Evolutionary conservation across 2,888 invertebrate species (phyloP).

Genomic region (Sinodicranocentrus sp.): DNA sequence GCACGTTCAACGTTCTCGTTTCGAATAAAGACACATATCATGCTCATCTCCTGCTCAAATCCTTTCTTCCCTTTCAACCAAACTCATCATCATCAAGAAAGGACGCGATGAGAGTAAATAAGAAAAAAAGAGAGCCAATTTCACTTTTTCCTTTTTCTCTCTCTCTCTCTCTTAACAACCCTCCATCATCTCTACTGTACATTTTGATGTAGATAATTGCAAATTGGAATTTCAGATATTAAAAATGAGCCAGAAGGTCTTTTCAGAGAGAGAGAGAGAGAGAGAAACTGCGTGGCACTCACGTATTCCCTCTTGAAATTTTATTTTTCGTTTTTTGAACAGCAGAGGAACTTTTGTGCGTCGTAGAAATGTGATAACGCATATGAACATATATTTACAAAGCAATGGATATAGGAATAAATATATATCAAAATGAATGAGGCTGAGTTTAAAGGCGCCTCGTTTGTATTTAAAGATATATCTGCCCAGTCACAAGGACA

Average conservation of each 20-base stretch:
- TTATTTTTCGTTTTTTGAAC: too few relatives aligned
- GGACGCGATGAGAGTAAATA: slow-evolving; percentile 10
- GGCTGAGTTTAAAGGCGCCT: too few relatives aligned
- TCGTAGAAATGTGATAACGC: too few relatives aligned
- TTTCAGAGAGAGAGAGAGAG: slow-evolving; percentile 6
- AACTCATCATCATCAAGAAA: slow-evolving; percentile 37
- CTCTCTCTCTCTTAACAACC: slow-evolving; percentile 24
- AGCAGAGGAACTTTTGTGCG: too few relatives aligned
- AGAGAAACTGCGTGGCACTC: neutral
- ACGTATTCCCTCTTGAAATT: too few relatives aligned
- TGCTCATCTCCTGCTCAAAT: neutral
- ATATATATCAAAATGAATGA: neutral
- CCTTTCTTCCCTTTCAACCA: slow-evolving; percentile 31
- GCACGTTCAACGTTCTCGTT: slow-evolving; percentile 4
- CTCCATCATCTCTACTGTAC: slow-evolving; percentile 26
- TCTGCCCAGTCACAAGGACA: too few relatives aligned
- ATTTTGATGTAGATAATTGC: slow-evolving; percentile 19
- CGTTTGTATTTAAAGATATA: too few relatives aligned
- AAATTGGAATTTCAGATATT: slow-evolving; percentile 45
- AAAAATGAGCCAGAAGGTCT: slow-evolving; percentile 8
- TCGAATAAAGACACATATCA: slow-evolving; percentile 24
- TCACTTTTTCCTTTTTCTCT: slow-evolving; percentile 55
- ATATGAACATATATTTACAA: too few relatives aligned
- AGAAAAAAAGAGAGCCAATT: slow-evolving; percentile 44
- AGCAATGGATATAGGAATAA: neutral